These are phyloP conservation scores for Leptinotarsa haldemani DNA, from an alignment of 2,888 invertebrate species.

Conservation along the genomic window DNA sequence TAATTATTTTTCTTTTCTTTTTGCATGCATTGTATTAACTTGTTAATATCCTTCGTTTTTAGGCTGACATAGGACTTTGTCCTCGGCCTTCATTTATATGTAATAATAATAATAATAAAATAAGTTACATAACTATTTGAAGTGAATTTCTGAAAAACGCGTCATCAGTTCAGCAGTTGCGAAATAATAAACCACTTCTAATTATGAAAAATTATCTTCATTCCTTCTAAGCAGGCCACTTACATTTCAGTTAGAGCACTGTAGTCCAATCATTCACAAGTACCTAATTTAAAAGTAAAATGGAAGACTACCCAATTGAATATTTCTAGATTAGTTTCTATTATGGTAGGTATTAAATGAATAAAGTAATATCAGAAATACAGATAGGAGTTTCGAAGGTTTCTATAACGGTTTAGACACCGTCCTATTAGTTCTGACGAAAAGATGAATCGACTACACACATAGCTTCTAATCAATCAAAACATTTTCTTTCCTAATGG, in stretches of 20 bases:
- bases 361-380: constrained; percentile 19
- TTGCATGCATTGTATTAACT: too few relatives aligned
- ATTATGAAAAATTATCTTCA: too few relatives aligned
- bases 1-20: too few relatives aligned
- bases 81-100: too few relatives aligned
- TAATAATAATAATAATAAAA: too few relatives aligned
- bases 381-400: constrained; percentile 18
- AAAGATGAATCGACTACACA: constrained; percentile 24
- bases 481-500: constrained; percentile 26
- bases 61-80: too few relatives aligned
- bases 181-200: too few relatives aligned
- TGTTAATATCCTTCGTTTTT: too few relatives aligned
- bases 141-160: too few relatives aligned
- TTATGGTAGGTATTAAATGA: neutral
- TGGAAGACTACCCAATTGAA: neutral
- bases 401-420: constrained; percentile 33
- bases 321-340: neutral
- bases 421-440: constrained; percentile 23
- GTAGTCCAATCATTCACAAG: neutral
- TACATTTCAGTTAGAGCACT: neutral
- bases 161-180: too few relatives aligned
- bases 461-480: constrained; percentile 30
- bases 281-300: neutral
- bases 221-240: neutral
- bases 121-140: too few relatives aligned